Evolutionary conservation across 2,797 vertebrate genomes (phyloP).

Genomic region (Fratercula arctica): DNA sequence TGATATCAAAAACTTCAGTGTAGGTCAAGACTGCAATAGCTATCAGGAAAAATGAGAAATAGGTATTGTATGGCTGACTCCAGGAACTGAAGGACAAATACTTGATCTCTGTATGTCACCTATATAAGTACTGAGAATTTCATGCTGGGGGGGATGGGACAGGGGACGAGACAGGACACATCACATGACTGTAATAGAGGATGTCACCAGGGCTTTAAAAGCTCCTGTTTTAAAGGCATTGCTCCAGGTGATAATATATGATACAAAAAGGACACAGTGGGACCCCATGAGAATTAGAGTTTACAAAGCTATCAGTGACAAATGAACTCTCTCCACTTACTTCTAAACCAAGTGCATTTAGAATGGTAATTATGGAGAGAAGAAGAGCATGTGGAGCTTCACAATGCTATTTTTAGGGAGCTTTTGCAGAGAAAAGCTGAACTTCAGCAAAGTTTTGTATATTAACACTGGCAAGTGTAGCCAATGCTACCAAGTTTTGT

Average conservation of each 20-base stretch:
- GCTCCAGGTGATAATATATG: neutral
- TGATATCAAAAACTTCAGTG: neutral
- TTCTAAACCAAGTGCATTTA: neutral
- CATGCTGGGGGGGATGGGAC: accelerated
- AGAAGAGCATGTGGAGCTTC: neutral
- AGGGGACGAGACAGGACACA: neutral
- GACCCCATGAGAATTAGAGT: neutral
- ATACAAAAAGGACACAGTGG: neutral
- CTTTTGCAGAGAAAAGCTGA: neutral
- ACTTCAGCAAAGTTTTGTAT: neutral
- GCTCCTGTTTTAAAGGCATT: neutral
- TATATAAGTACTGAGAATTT: neutral
- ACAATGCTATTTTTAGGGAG: neutral
- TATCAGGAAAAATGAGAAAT: neutral
- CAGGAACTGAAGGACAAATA: neutral
- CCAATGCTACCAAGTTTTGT: neutral
- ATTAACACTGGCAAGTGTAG: neutral
- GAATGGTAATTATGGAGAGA: neutral
- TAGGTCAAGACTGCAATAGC: neutral
- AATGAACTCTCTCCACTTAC: neutral
- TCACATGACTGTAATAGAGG: neutral
- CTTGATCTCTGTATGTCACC: neutral
- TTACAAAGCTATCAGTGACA: neutral
- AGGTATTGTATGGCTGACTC: neutral
- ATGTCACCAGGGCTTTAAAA: neutral